Base-by-base conservation (phyloP, 2,888 invertebrate genomes). In the Melanostoma scalare region DNA sequence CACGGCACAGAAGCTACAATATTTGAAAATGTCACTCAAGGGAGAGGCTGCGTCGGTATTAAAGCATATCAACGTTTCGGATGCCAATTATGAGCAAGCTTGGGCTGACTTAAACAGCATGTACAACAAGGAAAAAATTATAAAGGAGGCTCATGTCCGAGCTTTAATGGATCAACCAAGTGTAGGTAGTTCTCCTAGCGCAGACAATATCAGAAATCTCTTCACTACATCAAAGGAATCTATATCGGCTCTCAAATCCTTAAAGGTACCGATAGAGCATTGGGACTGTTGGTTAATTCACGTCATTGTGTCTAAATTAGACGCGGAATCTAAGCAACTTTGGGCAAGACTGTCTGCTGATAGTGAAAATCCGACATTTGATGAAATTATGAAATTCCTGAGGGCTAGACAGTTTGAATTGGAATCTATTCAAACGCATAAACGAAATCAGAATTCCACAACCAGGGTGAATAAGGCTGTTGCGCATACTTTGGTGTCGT, bases 381-480 rank as follows among this genome's bases (percentile, higher is more conserved):
- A 46, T 10, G 44, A n/a, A 10, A 35, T 9, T 20, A 9, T 36
- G 6, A 2, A 48, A 35, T 48, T 36, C 20, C 20, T 48, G 8
- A 3, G 33, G 35, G 44, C 3, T 35, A 48, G 56, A 46, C 42
- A 53, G 33, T 68, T 68, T 35, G 55, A 68, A 36, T 20, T 55
- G 9, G 67, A 67, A 10, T 35, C 44, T 33, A 33, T 33, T 10
- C 31, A 35, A 55, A 3, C 44, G 20, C 44, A 44, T 10, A 46
- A 46, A 46, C 44, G 44, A 46, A 46, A 4, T 46, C 10, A 5
- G 42, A 35, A 4, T 55, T 33, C 1, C 8, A 30, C 8, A 44
- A 42, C 38, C 4, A n/a, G 10, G 20, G 38, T 36, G 8, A 36
- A 2, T 4, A 52, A 53, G 33, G 10, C 35, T 36, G 44, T 42